Percentiles rank a stretch among this genome's conserved stretches.
Evolutionary conservation across 2,888 invertebrate species (phyloP).

Genomic region (Dromius quadrimaculatus): DNA sequence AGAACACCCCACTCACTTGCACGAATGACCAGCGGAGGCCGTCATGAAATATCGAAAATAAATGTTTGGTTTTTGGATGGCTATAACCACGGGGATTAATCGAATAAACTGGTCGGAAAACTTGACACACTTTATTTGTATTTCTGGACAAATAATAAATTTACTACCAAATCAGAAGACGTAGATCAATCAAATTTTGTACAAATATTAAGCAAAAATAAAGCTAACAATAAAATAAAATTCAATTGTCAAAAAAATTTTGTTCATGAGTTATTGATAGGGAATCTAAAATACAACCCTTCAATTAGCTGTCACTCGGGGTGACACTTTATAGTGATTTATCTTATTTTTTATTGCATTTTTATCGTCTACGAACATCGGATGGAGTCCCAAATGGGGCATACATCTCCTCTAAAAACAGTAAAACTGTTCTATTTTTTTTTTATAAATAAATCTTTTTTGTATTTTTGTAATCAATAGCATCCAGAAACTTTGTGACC

Average conservation of each 20-base stretch:
- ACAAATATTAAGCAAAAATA: background rate
- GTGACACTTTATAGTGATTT: slow-evolving; percentile 14
- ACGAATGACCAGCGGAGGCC: slow-evolving; percentile 2
- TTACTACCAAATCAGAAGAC: background rate
- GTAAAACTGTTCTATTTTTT: no score
- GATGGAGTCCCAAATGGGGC: slow-evolving; percentile 9
- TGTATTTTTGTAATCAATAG: no score
- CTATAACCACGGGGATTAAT: slow-evolving; percentile 25
- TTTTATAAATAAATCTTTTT: no score
- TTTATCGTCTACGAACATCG: slow-evolving; percentile 19
- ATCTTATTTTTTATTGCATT: slow-evolving; percentile 35
- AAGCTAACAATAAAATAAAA: no score
- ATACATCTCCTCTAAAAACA: background rate
- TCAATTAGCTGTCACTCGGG: slow-evolving; percentile 24
- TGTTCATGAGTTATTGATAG: background rate
- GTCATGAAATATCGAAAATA: slow-evolving; percentile 12
- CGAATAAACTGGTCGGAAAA: slow-evolving; percentile 25
- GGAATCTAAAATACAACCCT: no score
- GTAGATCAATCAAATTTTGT: background rate
- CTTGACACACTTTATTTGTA: background rate
- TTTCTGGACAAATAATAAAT: background rate
- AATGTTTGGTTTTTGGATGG: slow-evolving; percentile 27
- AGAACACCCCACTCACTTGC: background rate
- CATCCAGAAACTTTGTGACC: no score
- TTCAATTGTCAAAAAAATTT: background rate